phyloP scores from a whole-genome alignment of 1,140 invertebrate species.

The Drosophila cardini region DNA sequence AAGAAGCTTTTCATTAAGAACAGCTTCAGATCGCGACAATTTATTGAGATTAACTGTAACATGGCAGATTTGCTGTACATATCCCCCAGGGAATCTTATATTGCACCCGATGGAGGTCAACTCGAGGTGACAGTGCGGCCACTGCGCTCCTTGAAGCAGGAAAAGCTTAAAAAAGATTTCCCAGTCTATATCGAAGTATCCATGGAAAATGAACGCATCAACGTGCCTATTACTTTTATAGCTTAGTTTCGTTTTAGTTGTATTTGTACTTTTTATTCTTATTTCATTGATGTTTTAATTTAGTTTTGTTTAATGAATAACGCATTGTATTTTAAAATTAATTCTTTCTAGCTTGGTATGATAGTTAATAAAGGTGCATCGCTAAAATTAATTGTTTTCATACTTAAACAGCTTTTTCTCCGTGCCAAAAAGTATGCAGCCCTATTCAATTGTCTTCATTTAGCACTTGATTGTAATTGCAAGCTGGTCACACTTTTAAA shows the following conservation, averaged over 20 bases:
- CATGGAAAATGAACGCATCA: slow-evolving; percentile 78
- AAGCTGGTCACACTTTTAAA: slow-evolving; percentile 19
- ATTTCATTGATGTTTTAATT: slow-evolving; percentile 12
- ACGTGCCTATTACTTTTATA: slow-evolving; percentile 69
- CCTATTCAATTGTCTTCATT: background rate
- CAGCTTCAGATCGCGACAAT: slow-evolving; percentile 65
- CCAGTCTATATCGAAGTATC: slow-evolving; percentile 53
- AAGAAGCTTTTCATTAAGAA: slow-evolving; percentile 58
- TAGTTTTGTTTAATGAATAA: background rate
- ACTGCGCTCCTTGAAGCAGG: slow-evolving; percentile 23
- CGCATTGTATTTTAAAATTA: background rate
- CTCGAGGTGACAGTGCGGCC: slow-evolving; percentile 62
- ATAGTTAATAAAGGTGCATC: slow-evolving; percentile 2
- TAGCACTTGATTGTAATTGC: background rate
- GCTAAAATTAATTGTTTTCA: background rate
- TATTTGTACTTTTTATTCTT: slow-evolving; percentile 5
- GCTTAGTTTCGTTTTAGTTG: slow-evolving; percentile 38
- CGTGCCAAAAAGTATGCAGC: background rate
- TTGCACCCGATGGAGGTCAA: slow-evolving; percentile 70
- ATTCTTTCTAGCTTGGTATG: slow-evolving; percentile 3
- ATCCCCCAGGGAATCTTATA: slow-evolving; percentile 64
- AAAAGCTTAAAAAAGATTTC: slow-evolving; percentile 37
- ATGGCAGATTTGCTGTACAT: slow-evolving; percentile 58
- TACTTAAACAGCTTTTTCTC: background rate
- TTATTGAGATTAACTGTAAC: slow-evolving; percentile 71